These are phyloP conservation scores for Boulengerochromis microlepis DNA, from an alignment of 2,113 vertebrate species.

Conservation along the genomic window DNA sequence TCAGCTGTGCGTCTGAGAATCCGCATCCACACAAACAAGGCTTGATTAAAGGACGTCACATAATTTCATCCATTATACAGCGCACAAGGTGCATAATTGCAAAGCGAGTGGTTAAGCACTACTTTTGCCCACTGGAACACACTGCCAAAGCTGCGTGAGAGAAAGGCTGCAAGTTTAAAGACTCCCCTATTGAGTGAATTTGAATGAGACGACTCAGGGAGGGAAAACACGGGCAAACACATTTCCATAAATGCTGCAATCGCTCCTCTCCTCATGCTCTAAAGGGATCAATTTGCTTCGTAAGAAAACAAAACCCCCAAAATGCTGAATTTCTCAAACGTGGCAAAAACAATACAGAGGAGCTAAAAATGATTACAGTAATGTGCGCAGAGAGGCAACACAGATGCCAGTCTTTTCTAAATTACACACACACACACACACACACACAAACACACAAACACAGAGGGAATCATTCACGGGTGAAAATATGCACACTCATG, in stretches of 20 bases:
- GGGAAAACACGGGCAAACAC: not conserved
- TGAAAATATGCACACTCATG: not conserved
- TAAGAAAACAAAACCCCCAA: not conserved
- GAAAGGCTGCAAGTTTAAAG: not conserved
- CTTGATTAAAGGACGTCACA: not conserved
- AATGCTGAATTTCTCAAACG: not conserved
- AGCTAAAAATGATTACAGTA: not conserved
- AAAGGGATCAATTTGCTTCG: conserved; percentile 18
- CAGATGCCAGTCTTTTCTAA: not conserved
- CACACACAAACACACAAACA: not conserved
- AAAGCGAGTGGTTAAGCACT: not conserved
- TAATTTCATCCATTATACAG: conserved; percentile 8
- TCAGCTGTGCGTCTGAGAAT: conserved; percentile 13
- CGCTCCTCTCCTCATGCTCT: conserved; percentile 3
- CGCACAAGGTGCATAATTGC: conserved; percentile 12
- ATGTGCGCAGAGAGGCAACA: not conserved
- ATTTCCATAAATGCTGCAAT: conserved; percentile 28
- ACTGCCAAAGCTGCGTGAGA: not conserved
- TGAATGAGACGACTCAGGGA: not conserved
- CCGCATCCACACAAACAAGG: not conserved
- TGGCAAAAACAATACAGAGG: not conserved
- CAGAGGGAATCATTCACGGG: not conserved
- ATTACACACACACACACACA: not conserved
- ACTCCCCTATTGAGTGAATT: not conserved
- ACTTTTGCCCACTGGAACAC: not conserved